These are phyloP conservation scores for Oryzias javanicus DNA, from an alignment of 2,113 vertebrate genomes.

Conservation along the genomic window DNA sequence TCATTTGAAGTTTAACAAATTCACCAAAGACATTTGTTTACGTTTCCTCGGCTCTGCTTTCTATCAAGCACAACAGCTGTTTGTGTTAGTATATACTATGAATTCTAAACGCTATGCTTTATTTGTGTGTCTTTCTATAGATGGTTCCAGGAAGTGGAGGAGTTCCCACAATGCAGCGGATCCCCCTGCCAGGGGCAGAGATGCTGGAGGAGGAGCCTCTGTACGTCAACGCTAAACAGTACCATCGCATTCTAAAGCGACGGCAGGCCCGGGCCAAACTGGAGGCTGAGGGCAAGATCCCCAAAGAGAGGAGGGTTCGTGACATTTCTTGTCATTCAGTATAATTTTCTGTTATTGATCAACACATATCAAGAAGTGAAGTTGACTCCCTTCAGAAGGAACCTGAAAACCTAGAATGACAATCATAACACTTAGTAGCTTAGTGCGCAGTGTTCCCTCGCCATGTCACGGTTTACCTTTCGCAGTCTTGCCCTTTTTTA, in stretches of 20 bases:
- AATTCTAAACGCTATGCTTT: neutral
- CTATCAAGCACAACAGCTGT: neutral
- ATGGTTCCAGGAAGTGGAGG: conserved; percentile 94
- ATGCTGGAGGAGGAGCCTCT: conserved; percentile 98
- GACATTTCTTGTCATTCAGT: neutral
- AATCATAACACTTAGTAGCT: too few species aligned
- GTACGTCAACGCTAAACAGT: conserved; percentile 98
- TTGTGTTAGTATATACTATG: conserved; percentile 1
- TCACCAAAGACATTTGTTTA: neutral
- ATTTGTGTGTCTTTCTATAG: conserved; percentile 62
- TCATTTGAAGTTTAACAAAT: neutral
- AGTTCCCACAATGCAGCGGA: conserved; percentile 92
- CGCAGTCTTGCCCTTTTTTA: too few species aligned
- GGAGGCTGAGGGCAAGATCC: conserved; percentile 97
- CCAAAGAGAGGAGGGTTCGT: conserved; percentile 94
- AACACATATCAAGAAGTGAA: too few species aligned
- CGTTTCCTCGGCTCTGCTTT: too few species aligned
- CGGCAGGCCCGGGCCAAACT: conserved; percentile 94
- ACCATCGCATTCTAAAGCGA: conserved; percentile 96
- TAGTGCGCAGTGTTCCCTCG: too few species aligned
- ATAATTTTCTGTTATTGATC: neutral
- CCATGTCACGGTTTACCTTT: too few species aligned
- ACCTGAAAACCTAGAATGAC: too few species aligned
- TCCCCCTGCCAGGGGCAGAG: conserved; percentile 94
- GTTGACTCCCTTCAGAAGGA: too few species aligned